Evolutionary conservation across 2,888 invertebrate genomes (phyloP), one percentile per base, ranked within the genome.

Genomic region (Tachystola acroxantha): DNA sequence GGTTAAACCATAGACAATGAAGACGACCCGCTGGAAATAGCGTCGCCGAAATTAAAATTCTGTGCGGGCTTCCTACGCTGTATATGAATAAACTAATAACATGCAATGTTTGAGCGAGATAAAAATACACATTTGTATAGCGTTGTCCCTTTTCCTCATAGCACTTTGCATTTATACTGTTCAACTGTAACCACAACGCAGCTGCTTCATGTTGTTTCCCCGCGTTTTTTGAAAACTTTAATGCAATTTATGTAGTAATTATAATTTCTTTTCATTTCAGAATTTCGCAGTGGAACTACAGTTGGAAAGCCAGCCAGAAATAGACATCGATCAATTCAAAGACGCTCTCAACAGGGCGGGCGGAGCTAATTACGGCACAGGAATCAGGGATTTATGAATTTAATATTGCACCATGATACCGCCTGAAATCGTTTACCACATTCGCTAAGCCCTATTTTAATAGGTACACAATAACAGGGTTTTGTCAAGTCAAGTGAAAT

Each of bases 291-390:
- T 92, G 50, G 94, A 94, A 67, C 77, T 94, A 50, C 91, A 92
- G 68, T 79, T 93, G 57, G 92, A 92, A 65, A 91, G 90, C 54
- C 86, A 89, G 61, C 79, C 88, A 25, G 94, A 94, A 62, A 88
- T 94, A 71, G 91, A 91, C 61, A 89, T 92, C 62, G 90, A 91
- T 49, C 88, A 90, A 65, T 92, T 94, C 69, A 89, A 89, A 57
- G 90, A 91, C 38, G 90, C 91, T 42, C 72, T 94, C 57, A 90
- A 89, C 57, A 90, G 91, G 65, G 94, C 93, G 40, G 93, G 94
- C 24, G 94, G 94, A 47, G 94, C 94, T 37, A 93, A 94, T 76
- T 94, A 94, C 61, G 94, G 94, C 34, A 94, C 93, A 32, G 94
- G 94, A 28, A 85, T 91, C 51, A 88, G 93, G 64, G 91, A 92